phyloP scores from a whole-genome alignment of 2,888 invertebrate genomes.

The Alloscopus bannaensis region DNA sequence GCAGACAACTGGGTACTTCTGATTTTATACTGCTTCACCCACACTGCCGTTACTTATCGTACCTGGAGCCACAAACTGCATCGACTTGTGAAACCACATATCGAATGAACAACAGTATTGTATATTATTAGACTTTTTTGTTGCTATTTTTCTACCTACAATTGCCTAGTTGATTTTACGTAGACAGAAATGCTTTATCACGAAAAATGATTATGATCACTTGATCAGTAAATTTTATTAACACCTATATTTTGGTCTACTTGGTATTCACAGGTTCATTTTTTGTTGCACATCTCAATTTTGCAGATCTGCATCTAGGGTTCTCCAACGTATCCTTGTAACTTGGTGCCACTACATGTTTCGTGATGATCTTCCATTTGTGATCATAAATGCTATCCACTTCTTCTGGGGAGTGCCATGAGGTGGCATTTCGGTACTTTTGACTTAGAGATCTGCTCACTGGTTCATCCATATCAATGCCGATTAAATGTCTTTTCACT shows the following conservation, averaged over 20 bases:
- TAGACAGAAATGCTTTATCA: too few species aligned
- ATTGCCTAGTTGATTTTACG: too few species aligned
- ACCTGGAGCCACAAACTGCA: constrained; percentile 61
- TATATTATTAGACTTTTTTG: too few species aligned
- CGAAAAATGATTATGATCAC: too few species aligned
- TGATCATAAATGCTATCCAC: constrained; percentile 80
- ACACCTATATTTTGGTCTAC: constrained; percentile 1
- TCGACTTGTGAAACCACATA: too few species aligned
- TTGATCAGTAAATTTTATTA: not conserved
- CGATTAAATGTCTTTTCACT: constrained; percentile 90
- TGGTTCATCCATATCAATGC: constrained; percentile 84
- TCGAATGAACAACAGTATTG: too few species aligned
- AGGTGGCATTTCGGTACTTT: constrained; percentile 82
- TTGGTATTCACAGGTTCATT: not conserved
- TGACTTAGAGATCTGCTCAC: constrained; percentile 83
- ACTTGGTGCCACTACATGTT: constrained; percentile 86
- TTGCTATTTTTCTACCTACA: too few species aligned
- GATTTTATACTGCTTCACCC: constrained; percentile 69
- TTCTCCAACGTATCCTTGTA: constrained; percentile 85
- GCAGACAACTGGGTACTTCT: constrained; percentile 47
- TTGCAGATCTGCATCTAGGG: constrained; percentile 92
- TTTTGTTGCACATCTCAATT: constrained; percentile 88
- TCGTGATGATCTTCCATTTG: constrained; percentile 87
- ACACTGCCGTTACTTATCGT: constrained; percentile 68
- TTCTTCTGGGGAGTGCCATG: constrained; percentile 80